phyloP scores from a whole-genome alignment of 2,797 vertebrate genomes.

The Melanotaenia boesemani region DNA sequence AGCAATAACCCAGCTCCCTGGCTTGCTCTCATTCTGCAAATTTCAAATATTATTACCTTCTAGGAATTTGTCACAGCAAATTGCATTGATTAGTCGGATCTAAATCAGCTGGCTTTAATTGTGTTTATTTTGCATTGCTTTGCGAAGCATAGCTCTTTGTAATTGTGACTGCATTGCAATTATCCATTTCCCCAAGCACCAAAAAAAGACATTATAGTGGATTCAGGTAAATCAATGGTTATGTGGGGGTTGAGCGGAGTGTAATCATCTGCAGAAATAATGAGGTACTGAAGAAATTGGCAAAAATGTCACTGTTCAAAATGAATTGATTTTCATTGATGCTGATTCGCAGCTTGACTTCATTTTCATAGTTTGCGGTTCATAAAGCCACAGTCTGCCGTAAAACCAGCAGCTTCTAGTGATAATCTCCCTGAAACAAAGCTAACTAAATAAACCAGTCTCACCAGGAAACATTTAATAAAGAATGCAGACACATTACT shows the following conservation, averaged over 20 bases:
- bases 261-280: conserved; percentile 53
- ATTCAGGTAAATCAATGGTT: conserved; percentile 58
- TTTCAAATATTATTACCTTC: conserved; percentile 78
- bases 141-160: conserved; percentile 63
- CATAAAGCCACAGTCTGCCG: not conserved
- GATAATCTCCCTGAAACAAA: not conserved
- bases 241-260: conserved; percentile 30
- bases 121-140: conserved; percentile 70
- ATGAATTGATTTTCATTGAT: conserved; percentile 22
- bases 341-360: not conserved
- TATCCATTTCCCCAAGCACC: conserved; percentile 58
- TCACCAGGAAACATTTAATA: not conserved
- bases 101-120: conserved; percentile 80
- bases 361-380: not conserved
- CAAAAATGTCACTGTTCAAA: not conserved
- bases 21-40: conserved; percentile 46
- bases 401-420: not conserved
- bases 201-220: conserved; percentile 42
- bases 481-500: not conserved
- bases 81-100: conserved; percentile 78
- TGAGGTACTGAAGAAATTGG: conserved; percentile 20
- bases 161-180: conserved; percentile 77
- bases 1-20: conserved; percentile 46
- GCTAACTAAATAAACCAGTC: not conserved
- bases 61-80: conserved; percentile 72